These are phyloP conservation scores for Varanus salvator DNA, from an alignment of 2,113 vertebrate species.

Conservation along the genomic window DNA sequence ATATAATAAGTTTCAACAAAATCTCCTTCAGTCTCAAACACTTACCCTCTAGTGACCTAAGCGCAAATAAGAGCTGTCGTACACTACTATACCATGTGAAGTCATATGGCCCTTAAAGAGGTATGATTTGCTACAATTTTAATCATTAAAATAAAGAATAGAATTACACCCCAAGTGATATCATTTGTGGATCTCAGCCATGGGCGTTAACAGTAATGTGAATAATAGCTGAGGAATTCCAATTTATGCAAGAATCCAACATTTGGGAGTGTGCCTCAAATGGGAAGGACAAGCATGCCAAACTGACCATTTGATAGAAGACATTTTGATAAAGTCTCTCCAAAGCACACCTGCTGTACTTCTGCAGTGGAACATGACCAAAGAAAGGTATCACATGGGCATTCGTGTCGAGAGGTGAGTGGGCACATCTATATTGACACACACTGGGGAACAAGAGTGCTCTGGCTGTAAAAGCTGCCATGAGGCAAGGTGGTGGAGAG, in stretches of 20 bases:
- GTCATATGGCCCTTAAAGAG: not conserved
- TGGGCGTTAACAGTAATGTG: not conserved
- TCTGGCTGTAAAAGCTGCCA: not conserved
- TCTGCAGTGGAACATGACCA: not conserved
- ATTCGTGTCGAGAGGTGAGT: not conserved
- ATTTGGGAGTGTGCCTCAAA: slow-evolving; percentile 4
- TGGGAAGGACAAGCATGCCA: slow-evolving; percentile 4
- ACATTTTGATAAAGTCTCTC: not conserved
- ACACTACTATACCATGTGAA: slow-evolving; percentile 10
- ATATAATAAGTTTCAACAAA: not conserved
- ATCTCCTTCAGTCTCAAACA: slow-evolving; percentile 5
- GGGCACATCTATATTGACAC: too few species aligned
- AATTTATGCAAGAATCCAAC: slow-evolving; percentile 14
- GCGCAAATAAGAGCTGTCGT: not conserved
- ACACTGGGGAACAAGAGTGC: not conserved
- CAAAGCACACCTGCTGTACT: not conserved
- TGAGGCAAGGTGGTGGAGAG: not conserved
- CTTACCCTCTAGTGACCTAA: slow-evolving; percentile 1
- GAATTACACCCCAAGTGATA: slow-evolving; percentile 33
- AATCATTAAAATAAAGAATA: not conserved
- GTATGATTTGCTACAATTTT: slow-evolving; percentile 4
- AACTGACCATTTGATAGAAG: not conserved
- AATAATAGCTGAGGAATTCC: slow-evolving; percentile 22
- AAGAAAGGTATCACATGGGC: not conserved
- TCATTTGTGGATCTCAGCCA: slow-evolving; percentile 27